Evolutionary conservation across 2,888 invertebrate species (phyloP).

Genomic region (Synergus umbraculus): DNA sequence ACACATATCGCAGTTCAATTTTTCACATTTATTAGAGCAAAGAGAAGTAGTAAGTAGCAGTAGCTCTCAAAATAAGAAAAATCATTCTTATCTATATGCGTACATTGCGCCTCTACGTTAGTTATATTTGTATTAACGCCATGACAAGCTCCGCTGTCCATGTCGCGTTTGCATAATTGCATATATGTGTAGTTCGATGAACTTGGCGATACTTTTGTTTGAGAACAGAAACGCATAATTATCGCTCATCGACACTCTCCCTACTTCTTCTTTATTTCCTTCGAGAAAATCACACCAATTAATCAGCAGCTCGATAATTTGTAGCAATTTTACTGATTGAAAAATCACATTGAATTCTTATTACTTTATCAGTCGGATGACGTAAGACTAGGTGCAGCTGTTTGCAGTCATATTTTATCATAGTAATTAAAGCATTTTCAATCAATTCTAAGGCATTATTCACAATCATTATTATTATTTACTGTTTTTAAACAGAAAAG

Average conservation of each 20-base stretch:
- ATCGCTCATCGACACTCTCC: background rate
- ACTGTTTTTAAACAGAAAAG: background rate
- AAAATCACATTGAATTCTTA: slow-evolving; percentile 14
- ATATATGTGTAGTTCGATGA: slow-evolving; percentile 38
- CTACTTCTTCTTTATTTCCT: slow-evolving; percentile 15
- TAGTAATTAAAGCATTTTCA: background rate
- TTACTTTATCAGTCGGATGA: background rate
- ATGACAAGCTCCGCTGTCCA: slow-evolving; percentile 20
- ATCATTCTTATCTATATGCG: slow-evolving; percentile 2
- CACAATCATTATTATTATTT: background rate
- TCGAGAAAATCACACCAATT: slow-evolving; percentile 25
- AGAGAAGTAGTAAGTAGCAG: background rate
- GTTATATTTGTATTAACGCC: slow-evolving; percentile 11
- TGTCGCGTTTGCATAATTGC: slow-evolving; percentile 20
- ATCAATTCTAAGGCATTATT: background rate
- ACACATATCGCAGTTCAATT: slow-evolving; percentile 1
- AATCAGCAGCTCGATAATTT: slow-evolving; percentile 26
- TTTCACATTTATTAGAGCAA: slow-evolving; percentile 15
- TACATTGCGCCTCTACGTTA: background rate
- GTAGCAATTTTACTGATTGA: slow-evolving; percentile 27
- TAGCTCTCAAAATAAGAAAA: slow-evolving; percentile 14
- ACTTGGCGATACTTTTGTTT: slow-evolving; percentile 35
- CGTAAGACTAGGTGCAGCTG: slow-evolving; percentile 4
- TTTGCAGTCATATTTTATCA: background rate
- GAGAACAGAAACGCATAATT: slow-evolving; percentile 20